A percentile compares a stretch with the other conserved stretches of the same genome.
These are phyloP conservation scores for Drosophila nikananu DNA, from an alignment of 1,140 invertebrate genomes.

Conservation along the genomic window DNA sequence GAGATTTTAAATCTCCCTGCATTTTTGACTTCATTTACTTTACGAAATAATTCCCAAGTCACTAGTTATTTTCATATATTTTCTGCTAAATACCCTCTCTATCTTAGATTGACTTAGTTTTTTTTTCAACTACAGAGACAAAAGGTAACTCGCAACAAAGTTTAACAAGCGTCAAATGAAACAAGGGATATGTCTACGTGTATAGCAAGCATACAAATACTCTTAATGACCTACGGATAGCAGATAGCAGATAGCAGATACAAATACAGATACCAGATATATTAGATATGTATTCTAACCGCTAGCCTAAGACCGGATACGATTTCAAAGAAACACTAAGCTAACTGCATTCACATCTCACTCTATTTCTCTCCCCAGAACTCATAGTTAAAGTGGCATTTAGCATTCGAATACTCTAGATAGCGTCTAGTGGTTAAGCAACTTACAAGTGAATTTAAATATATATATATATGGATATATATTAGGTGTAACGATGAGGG, in stretches of 20 bases:
- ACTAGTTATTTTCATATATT: neutral
- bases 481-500: constrained; percentile 10
- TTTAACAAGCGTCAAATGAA: constrained; percentile 85
- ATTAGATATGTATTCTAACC: constrained; percentile 55
- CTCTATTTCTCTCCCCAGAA: constrained; percentile 21
- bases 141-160: constrained; percentile 66
- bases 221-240: constrained; percentile 45
- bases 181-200: constrained; percentile 84
- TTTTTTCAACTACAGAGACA: constrained; percentile 22
- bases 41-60: neutral
- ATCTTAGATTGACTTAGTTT: constrained; percentile 16
- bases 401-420: constrained; percentile 56
- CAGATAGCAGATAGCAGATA: constrained; percentile 26
- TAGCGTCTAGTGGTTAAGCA: constrained; percentile 64
- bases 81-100: constrained; percentile 1
- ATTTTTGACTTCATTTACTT: too few relatives aligned
- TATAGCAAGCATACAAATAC: constrained; percentile 68
- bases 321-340: constrained; percentile 59
- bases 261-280: constrained; percentile 41
- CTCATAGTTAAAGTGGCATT: constrained; percentile 72
- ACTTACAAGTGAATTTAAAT: constrained; percentile 51
- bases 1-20: too few relatives aligned
- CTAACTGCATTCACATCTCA: constrained; percentile 49
- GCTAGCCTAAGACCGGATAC: constrained; percentile 44
- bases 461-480: constrained; percentile 36